phyloP scores from a whole-genome alignment of 2,113 vertebrate species.

The Chloebia gouldiae region DNA sequence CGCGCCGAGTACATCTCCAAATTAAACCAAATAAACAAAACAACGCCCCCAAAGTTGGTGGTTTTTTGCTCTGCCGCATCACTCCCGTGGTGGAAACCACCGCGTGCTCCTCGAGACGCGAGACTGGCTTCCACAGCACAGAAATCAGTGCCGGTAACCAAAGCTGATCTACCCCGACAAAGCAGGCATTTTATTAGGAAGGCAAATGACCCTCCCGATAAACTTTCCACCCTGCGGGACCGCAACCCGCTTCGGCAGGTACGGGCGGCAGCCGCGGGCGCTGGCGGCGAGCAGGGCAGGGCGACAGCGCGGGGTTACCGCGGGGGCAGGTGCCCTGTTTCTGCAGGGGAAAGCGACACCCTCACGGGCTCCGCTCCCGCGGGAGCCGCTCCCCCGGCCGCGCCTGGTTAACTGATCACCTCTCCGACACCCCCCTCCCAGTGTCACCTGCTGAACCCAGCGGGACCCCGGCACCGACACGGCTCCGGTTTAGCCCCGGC shows the following conservation, averaged over 20 bases:
- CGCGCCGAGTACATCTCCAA: too few species aligned
- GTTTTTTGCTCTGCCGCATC: neutral
- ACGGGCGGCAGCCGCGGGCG: neutral
- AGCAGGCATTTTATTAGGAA: neutral
- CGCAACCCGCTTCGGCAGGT: neutral
- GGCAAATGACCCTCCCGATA: neutral
- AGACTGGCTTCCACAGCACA: neutral
- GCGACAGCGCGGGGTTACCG: conserved; percentile 42
- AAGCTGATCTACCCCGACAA: neutral
- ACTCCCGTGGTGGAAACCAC: neutral
- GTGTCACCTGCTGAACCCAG: neutral
- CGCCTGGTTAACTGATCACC: neutral
- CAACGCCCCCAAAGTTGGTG: neutral
- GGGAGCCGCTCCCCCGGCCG: neutral
- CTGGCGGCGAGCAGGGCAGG: neutral
- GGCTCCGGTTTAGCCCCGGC: neutral
- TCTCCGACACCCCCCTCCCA: neutral
- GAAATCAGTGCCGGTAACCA: neutral
- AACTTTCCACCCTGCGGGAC: neutral
- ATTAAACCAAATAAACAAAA: neutral
- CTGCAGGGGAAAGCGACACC: conserved; percentile 21
- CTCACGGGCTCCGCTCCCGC: neutral
- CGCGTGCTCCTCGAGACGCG: neutral
- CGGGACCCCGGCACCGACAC: neutral
- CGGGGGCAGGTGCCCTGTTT: conserved; percentile 44